phyloP scores from a whole-genome alignment of 2,797 vertebrate species.

The Eurystomus glaucurus region DNA sequence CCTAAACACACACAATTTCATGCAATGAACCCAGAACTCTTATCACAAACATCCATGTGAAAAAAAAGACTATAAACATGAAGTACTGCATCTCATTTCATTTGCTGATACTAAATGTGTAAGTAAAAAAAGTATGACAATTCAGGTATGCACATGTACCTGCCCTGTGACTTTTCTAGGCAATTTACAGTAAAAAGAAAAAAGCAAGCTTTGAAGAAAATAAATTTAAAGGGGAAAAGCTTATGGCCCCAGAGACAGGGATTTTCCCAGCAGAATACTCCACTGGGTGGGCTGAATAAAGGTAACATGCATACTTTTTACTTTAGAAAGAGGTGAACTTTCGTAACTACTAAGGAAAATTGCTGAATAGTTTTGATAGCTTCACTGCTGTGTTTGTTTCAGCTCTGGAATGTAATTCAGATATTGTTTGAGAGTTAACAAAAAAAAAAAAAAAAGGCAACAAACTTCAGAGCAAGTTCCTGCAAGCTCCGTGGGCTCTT shows the following conservation, averaged over 20 bases:
- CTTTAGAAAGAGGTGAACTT: neutral
- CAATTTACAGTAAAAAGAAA: neutral
- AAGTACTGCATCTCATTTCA: neutral
- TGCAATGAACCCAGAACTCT: neutral
- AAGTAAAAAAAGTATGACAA: neutral
- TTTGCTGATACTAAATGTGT: neutral
- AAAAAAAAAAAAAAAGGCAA: neutral
- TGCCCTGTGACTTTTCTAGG: neutral
- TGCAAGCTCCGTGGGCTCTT: constrained; percentile 70
- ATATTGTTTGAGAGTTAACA: neutral
- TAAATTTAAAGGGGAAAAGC: neutral
- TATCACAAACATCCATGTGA: neutral
- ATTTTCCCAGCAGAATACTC: constrained; percentile 36
- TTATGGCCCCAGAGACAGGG: neutral
- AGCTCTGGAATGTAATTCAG: constrained; percentile 44
- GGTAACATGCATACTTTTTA: constrained; percentile 28
- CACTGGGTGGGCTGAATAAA: neutral
- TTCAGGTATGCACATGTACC: neutral
- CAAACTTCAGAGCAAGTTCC: constrained; percentile 58
- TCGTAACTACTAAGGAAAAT: neutral
- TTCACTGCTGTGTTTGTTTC: constrained; percentile 34
- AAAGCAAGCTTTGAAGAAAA: neutral
- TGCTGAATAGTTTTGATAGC: constrained; percentile 20
- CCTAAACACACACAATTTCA: neutral
- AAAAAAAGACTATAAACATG: neutral